Base-by-base conservation (phyloP, 37 sponge, comb jelly and placozoan species). In the Eunapius fragilis region DNA sequence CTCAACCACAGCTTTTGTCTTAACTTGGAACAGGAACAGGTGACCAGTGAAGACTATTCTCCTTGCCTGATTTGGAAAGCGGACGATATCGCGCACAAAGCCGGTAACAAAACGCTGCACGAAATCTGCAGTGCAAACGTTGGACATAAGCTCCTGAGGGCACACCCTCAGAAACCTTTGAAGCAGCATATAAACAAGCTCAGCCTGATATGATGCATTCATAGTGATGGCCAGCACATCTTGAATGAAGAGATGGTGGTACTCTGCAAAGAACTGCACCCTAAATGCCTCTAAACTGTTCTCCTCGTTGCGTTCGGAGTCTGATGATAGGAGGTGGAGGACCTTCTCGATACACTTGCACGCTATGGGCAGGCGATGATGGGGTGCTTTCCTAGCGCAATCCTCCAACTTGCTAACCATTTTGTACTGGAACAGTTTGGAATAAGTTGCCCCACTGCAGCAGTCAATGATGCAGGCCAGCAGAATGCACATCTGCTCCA, bases 301-400 rank as follows among this genome's bases (percentile, higher is more conserved):
- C 58, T 58, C 58, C 22, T 58, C 19, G 1, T 58, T 12, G 22
- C 14, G 58, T 17, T 12, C 58, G 22, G 14, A 19, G 14, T 58
- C 58, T 58, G 58, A 58, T 2, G 58, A 58, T 19, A 88, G 76
- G 0, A n/a, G 47, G 13, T 37, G 45, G n/a, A 67, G 34, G 4
- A 80, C 26, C 3, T 81, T 75, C n/a, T 90, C 90, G 31, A 90
- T 85, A 30, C 82, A 81, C 3, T 50, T 67, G 41, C 86, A 90
- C 28, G 77, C 77, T 12, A 58, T 71, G 11, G 81, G 37, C 7
- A 85, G 50, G 33, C 81, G 76, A 2, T 32, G 0, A 0, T 81
- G 30, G 28, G 90, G 90, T 37, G 37, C 68, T 25, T 74, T 74
- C 23, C 58, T 67, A 45, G 86, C 81, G 28, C 75, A 73, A 2